Conservation (phyloP, 2,888 invertebrate genomes). For the Eupeodes luniger region DNA sequence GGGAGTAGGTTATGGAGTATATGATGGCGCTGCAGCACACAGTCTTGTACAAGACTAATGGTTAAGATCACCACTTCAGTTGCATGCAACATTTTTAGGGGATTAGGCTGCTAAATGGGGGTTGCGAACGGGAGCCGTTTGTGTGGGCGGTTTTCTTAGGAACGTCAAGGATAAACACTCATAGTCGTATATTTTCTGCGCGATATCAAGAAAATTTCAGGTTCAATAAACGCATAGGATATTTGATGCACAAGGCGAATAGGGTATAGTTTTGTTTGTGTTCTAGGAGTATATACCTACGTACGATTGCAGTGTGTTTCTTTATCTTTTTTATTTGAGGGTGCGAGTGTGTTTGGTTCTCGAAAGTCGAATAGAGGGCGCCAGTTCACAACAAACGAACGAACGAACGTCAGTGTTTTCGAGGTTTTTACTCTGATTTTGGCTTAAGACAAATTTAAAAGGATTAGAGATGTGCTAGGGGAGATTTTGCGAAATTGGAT, state of each 20-base stretch:
- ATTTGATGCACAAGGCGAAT: slow-evolving; percentile 57
- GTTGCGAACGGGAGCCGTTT: slow-evolving; percentile 1
- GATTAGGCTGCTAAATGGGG: slow-evolving; percentile 63
- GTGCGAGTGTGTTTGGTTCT: slow-evolving; percentile 1
- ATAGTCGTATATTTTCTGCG: background rate
- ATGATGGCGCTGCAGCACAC: slow-evolving; percentile 41
- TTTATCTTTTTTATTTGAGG: background rate
- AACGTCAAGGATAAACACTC: slow-evolving; percentile 25
- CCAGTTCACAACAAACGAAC: slow-evolving; percentile 39
- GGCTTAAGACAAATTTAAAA: slow-evolving; percentile 69
- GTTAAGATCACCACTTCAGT: slow-evolving; percentile 72
- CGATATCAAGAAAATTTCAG: slow-evolving; percentile 46
- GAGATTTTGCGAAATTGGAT: slow-evolving; percentile 70
- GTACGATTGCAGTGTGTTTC: slow-evolving; percentile 27
- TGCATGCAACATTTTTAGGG: slow-evolving; percentile 74
- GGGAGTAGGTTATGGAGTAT: slow-evolving; percentile 41
- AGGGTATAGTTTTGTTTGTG: slow-evolving; percentile 17
- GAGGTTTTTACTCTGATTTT: slow-evolving; percentile 54
- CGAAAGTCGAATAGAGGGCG: slow-evolving; percentile 75
- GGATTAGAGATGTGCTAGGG: slow-evolving; percentile 67
- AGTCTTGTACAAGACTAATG: slow-evolving; percentile 71
- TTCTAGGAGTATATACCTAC: no score
- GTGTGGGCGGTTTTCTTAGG: slow-evolving; percentile 24
- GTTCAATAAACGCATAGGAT: slow-evolving; percentile 76
- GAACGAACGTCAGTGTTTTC: slow-evolving; percentile 30